Conservation (phyloP, 1,140 invertebrate genomes). For the Cydia splendana region DNA sequence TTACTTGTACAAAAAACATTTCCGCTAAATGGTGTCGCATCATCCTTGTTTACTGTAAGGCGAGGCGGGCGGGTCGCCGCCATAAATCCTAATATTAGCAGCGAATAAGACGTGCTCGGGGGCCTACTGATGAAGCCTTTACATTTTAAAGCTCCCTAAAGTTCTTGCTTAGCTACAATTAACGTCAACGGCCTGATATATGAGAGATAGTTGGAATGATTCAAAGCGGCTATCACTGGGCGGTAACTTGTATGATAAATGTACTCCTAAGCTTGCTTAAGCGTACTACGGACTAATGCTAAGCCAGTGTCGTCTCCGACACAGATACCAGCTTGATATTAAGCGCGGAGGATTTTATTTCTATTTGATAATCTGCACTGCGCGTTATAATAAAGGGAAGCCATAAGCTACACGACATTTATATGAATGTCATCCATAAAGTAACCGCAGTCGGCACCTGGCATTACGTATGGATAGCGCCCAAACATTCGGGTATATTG, state of each 20-base stretch:
- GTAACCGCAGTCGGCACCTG: slow-evolving; percentile 24
- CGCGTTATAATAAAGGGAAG: slow-evolving; percentile 10
- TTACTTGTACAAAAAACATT: slow-evolving; percentile 52
- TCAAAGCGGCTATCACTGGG: slow-evolving; percentile 25
- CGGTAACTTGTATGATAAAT: slow-evolving; percentile 24
- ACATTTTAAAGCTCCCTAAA: slow-evolving; percentile 25
- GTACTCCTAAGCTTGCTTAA: slow-evolving; percentile 21
- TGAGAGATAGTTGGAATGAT: slow-evolving; percentile 14
- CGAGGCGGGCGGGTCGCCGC: slow-evolving; percentile 28
- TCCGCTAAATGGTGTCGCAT: slow-evolving; percentile 52
- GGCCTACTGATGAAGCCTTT: slow-evolving; percentile 27
- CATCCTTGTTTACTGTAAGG: slow-evolving; percentile 49
- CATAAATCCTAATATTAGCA: slow-evolving; percentile 57
- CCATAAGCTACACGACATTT: slow-evolving; percentile 23
- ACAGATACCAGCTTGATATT: slow-evolving; percentile 17
- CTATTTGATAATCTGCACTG: slow-evolving; percentile 22
- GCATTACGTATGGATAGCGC: slow-evolving; percentile 29
- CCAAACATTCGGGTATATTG: slow-evolving; percentile 39
- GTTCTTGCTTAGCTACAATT: slow-evolving; percentile 12
- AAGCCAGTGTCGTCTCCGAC: slow-evolving; percentile 19
- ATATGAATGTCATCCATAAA: slow-evolving; percentile 23
- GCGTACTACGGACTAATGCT: background rate
- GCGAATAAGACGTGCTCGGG: slow-evolving; percentile 46
- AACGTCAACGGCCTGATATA: slow-evolving; percentile 1
- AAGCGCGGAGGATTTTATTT: slow-evolving; percentile 22